Conservation (phyloP, 1,140 invertebrate genomes). For the Apolygus lucorum region DNA sequence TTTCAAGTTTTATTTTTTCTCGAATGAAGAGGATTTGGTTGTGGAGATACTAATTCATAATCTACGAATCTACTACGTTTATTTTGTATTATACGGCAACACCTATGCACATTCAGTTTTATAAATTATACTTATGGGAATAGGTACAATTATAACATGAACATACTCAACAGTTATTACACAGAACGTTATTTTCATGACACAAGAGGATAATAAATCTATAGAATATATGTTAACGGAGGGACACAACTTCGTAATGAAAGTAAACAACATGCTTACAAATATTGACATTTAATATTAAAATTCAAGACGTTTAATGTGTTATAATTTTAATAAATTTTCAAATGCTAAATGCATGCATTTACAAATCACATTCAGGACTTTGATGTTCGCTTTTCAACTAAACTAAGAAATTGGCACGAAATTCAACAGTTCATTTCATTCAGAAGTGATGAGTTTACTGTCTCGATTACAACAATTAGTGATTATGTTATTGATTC, state of each 20-base stretch:
- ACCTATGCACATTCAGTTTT: constrained; percentile 4
- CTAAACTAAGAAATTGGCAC: not conserved
- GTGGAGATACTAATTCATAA: not conserved
- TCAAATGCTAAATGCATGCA: constrained; percentile 9
- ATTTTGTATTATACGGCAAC: constrained; percentile 3
- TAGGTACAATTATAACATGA: constrained; percentile 13
- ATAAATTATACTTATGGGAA: not conserved
- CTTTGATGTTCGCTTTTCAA: constrained; percentile 5
- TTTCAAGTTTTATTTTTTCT: not conserved
- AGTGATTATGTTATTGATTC: not conserved
- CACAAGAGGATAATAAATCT: not conserved
- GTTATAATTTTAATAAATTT: not conserved
- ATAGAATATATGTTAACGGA: not conserved
- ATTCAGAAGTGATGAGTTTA: constrained; percentile 1
- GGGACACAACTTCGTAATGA: not conserved
- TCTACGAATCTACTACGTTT: not conserved
- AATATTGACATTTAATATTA: constrained; percentile 5
- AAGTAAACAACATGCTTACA: not conserved
- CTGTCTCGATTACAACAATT: not conserved
- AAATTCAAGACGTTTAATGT: not conserved
- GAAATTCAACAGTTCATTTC: not conserved
- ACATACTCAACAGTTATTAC: not conserved
- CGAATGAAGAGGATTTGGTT: not conserved
- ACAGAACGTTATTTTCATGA: not conserved
- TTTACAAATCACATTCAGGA: constrained; percentile 11